A percentile compares a stretch with the other conserved stretches of the same genome.
phyloP scores from a whole-genome alignment of 37 sponge, comb jelly and placozoan species.

The Axinella damicornis region DNA sequence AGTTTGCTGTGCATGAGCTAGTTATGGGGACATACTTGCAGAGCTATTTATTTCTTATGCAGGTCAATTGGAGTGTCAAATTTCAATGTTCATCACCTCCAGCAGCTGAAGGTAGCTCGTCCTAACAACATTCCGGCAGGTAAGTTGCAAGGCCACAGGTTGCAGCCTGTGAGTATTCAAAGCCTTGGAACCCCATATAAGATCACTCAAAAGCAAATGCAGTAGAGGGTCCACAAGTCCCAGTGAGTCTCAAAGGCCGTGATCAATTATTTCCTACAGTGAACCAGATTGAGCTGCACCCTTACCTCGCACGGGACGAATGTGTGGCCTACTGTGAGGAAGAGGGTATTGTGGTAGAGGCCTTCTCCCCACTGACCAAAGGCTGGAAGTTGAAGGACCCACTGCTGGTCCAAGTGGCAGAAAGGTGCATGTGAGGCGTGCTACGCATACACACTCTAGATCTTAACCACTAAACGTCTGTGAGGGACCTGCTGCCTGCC shows the following conservation, averaged over 20 bases:
- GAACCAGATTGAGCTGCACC: slow-evolving; percentile 86
- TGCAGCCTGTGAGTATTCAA: too few relatives aligned
- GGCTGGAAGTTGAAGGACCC: slow-evolving; percentile 70
- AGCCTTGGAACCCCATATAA: too few relatives aligned
- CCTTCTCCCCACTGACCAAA: slow-evolving; percentile 85
- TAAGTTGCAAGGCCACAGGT: too few relatives aligned
- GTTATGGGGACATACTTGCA: not conserved
- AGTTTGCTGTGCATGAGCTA: too few relatives aligned
- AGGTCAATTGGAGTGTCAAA: slow-evolving; percentile 90
- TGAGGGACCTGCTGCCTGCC: too few relatives aligned
- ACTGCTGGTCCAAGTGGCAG: slow-evolving; percentile 58
- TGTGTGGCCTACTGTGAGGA: slow-evolving; percentile 67
- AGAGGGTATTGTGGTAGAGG: slow-evolving; percentile 72
- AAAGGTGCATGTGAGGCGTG: slow-evolving; percentile 53
- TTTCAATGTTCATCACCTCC: slow-evolving; percentile 79
- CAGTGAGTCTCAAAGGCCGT: too few relatives aligned
- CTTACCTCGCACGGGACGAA: slow-evolving; percentile 76
- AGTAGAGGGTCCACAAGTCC: too few relatives aligned
- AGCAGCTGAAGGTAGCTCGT: slow-evolving; percentile 69
- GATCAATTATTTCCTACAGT: slow-evolving; percentile 47
- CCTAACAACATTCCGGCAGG: slow-evolving; percentile 74
- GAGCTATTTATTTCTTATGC: not conserved
- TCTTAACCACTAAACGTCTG: too few relatives aligned
- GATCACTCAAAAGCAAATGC: too few relatives aligned
- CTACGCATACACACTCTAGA: too few relatives aligned